Evolutionary conservation across 2,113 vertebrate genomes (phyloP), one percentile per base, ranked within the genome.

Genomic region (Phasianus colchicus): DNA sequence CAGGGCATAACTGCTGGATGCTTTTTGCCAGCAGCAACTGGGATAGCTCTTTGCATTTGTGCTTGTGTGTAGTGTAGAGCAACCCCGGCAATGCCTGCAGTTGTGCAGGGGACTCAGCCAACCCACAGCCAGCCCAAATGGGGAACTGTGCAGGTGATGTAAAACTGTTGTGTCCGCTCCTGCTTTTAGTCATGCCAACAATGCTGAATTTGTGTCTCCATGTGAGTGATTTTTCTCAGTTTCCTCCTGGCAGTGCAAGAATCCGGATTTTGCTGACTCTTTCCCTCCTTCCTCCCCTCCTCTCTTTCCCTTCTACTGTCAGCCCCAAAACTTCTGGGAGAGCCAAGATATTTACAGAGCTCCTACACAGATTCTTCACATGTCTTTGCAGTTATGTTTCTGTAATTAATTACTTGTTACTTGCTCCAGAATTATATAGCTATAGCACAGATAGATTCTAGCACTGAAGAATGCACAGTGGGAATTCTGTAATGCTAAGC

Each of bases 301-400:
- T 17, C 40, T 15, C 43, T 82, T 83, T 78, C 52, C 13, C 15
- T 43, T 74, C 52, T 50, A 1, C n/a, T 81, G 30, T 74, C 65
- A 45, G 43, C 16, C 73, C 30, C 76, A 76, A 72, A 94, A 54
- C 88, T 57, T 69, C 40, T 54, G 89, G 5, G 57, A 47, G 52
- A 94, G 85, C 93, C 93, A 96, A 84, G 85, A 70, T 69, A 20
- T 90, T 65, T 75, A 25, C 43, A 81, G 88, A 78, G 80, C 88
- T 96, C 93, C 93, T 94, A 78, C 61, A 89, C 69, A 86, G 70
- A 88, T 92, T 95, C 83, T 84, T 90, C 81, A 48, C 73, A 21
- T 95, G 61, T 86, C 79, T 95, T 85, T 47, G 57, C 65, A 84
- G 58, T 69, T 90, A 64, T 74, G 43, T 94, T 94, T 93, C 19